These are phyloP conservation scores for Lagocephalus sceleratus DNA, from an alignment of 2,797 vertebrate species.

Conservation along the genomic window DNA sequence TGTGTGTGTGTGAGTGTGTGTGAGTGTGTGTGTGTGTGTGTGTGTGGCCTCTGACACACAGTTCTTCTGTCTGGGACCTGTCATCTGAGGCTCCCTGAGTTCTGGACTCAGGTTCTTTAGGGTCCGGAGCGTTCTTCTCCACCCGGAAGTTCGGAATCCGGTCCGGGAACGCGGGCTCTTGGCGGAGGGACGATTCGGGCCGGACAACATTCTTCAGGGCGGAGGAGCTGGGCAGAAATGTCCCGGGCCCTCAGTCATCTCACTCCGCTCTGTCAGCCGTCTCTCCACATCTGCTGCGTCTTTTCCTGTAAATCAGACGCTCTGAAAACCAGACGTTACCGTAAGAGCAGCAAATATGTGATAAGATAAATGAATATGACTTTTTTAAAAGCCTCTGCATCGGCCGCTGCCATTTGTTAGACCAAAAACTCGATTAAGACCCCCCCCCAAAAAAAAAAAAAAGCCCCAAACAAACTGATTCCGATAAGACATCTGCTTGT, in stretches of 20 bases:
- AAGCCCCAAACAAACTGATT: slow-evolving; percentile 14
- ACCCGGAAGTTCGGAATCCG: too few species aligned
- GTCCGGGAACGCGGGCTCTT: too few species aligned
- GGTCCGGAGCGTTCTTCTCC: too few species aligned
- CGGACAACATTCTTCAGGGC: too few species aligned
- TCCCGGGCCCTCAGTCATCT: too few species aligned
- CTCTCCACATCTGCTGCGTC: background rate
- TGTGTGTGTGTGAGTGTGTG: background rate
- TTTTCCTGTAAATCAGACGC: background rate
- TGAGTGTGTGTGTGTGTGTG: too few species aligned
- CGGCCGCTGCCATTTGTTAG: background rate
- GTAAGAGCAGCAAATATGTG: slow-evolving; percentile 6
- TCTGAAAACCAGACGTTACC: background rate
- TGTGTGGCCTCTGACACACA: background rate
- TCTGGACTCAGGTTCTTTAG: too few species aligned
- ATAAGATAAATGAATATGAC: background rate
- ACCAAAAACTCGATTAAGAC: background rate
- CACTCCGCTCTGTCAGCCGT: too few species aligned
- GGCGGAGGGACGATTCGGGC: too few species aligned
- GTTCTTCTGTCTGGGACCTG: background rate
- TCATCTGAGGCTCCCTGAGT: too few species aligned
- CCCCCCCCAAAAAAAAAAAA: slow-evolving; percentile 7
- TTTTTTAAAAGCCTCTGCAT: slow-evolving; percentile 7
- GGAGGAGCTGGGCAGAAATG: too few species aligned
- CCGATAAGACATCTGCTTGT: slow-evolving; percentile 29